Percentiles rank a stretch among this genome's conserved stretches.
phyloP scores from a whole-genome alignment of 2,113 vertebrate genomes.

The Erythrolamprus reginae region DNA sequence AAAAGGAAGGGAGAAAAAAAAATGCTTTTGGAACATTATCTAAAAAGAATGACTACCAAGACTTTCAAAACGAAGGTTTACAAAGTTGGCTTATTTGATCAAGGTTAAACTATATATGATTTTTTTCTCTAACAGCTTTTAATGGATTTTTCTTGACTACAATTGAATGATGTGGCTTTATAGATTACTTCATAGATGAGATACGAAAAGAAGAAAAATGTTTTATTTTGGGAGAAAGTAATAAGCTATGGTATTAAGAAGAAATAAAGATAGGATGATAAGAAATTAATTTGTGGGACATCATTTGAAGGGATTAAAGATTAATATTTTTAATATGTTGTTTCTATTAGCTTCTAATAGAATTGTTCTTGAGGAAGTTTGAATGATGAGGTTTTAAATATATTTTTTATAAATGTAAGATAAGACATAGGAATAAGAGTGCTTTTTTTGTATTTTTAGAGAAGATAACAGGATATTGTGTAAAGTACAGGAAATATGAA shows the following conservation, averaged over 20 bases:
- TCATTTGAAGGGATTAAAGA: neutral
- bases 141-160: neutral
- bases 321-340: neutral
- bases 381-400: neutral
- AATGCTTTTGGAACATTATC: neutral
- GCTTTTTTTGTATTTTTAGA: neutral
- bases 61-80: neutral
- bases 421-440: neutral
- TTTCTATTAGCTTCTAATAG: neutral
- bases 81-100: neutral
- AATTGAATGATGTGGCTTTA: neutral
- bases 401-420: neutral
- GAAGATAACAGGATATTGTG: neutral
- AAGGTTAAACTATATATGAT: neutral
- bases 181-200: neutral
- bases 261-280: neutral
- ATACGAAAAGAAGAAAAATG: neutral
- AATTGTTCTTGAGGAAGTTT: neutral
- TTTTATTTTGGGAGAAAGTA: neutral
- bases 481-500: neutral
- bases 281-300: neutral
- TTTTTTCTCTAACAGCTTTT: neutral
- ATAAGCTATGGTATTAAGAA: neutral
- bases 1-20: neutral
- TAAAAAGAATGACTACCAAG: neutral